These are phyloP conservation scores for Himalopsyche phryganea DNA, from an alignment of 1,140 invertebrate species.

Conservation along the genomic window DNA sequence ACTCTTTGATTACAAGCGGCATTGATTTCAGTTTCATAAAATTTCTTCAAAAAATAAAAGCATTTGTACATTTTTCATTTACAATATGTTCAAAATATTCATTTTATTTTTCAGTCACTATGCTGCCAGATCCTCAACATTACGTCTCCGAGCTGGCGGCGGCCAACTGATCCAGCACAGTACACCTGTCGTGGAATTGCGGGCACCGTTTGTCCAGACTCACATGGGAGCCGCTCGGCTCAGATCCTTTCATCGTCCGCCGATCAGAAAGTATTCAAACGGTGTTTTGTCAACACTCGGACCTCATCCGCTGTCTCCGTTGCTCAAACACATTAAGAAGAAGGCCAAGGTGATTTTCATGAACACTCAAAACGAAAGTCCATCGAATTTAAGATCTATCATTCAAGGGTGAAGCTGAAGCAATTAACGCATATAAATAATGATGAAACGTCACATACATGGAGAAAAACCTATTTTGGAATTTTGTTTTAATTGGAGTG, in stretches of 20 bases:
- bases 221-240: constrained; percentile 77
- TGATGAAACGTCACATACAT: no score
- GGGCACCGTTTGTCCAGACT: constrained; percentile 92
- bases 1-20: no score
- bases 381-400: no score
- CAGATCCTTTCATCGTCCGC: constrained; percentile 89
- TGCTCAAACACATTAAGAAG: constrained; percentile 88
- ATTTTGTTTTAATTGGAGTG: no score
- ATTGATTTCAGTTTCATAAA: no score
- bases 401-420: no score
- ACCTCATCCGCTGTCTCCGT: constrained; percentile 72
- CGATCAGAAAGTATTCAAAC: constrained; percentile 83
- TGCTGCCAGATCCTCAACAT: constrained; percentile 78
- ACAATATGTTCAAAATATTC: no score
- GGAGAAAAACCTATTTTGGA: no score
- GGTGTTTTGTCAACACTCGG: constrained; percentile 68
- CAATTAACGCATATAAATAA: no score
- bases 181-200: constrained; percentile 92
- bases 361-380: no score
- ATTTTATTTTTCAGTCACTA: constrained; percentile 68
- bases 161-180: constrained; percentile 93
- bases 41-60: no score
- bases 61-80: no score
- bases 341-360: constrained; percentile 70
- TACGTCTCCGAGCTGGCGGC: constrained; percentile 74